Evolutionary conservation across 1,140 invertebrate genomes (phyloP), one percentile per base, ranked within the genome.

Genomic region (Drosophila ogumai): DNA sequence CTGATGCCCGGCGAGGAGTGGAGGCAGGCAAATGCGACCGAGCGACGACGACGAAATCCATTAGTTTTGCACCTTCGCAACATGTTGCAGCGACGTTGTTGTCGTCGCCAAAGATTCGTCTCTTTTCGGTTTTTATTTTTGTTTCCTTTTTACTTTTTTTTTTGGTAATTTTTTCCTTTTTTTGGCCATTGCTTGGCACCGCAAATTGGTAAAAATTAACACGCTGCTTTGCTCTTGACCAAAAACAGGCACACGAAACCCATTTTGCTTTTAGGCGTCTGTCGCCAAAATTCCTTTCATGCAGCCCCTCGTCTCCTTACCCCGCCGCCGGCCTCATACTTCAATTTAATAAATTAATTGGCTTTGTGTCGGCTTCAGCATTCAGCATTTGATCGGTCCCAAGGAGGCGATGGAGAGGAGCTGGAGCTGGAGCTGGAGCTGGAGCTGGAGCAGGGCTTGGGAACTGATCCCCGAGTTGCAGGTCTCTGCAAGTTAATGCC

Each of bases 321-420:
- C 15, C 52, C 46, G n/a, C 34, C 31, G 15, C 25, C 54, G n/a
- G 56, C 80, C 72, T 84, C 86, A 91, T 91, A 90, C 90, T 87
- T 91, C 90, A 91, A 91, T 91, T 91, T 91, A 91, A 91, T 91
- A 91, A 91, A 91, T 91, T 91, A 91, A 91, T 91, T 91, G 90
- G 90, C 90, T 91, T 82, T 90, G 81, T 76, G 79, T 78, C 90
- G 85, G 74, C 75, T 86, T 59, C 56, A 66, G 68, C 52, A 46
- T 72, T 72, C 63, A 49, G 57, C 47, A 71, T 78, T 79, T 68
- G 69, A 57, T 60, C 69, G 66, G 81, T 64, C 59, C 52, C 52
- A 55, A 55, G 52, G 52, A 55, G 43, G 75, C 32, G 8, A 49
- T 13, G 46, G 47, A 34, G 40, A n/a, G 34, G 43, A 54, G 50